Evolutionary conservation across 2,888 invertebrate genomes (phyloP).

Genomic region (Ectemnius continuus): DNA sequence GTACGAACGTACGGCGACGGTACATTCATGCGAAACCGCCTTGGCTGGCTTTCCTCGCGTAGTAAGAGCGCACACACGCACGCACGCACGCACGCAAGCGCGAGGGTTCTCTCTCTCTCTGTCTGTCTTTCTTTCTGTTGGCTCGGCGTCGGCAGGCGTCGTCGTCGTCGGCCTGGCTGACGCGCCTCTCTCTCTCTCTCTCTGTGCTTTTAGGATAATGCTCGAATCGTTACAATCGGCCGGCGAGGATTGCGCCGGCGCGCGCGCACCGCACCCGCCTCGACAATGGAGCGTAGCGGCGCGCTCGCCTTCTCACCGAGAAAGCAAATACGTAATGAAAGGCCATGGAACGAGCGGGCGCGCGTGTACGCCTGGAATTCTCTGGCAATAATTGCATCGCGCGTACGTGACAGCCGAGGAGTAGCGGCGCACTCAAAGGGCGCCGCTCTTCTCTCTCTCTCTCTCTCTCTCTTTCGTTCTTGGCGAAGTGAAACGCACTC

Average conservation of each 20-base stretch:
- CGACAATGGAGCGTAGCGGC: neutral
- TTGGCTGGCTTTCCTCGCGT: slow-evolving; percentile 54
- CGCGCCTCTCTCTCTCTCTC: no score
- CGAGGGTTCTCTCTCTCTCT: no score
- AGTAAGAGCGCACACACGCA: slow-evolving; percentile 52
- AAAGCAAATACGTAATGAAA: no score
- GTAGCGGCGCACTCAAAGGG: no score
- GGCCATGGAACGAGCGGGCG: no score
- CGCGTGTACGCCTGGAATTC: neutral
- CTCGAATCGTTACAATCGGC: slow-evolving; percentile 51
- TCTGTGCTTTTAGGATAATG: slow-evolving; percentile 42
- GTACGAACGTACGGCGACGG: slow-evolving; percentile 56
- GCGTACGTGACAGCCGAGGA: no score
- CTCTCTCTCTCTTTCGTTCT: no score
- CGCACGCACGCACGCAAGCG: neutral
- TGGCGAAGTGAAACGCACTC: no score
- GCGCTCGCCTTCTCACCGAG: neutral
- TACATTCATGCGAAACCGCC: slow-evolving; percentile 57
- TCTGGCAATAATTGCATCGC: neutral
- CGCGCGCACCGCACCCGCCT: neutral
- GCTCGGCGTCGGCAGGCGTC: slow-evolving; percentile 36
- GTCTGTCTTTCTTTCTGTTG: no score
- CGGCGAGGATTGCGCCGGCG: slow-evolving; percentile 33
- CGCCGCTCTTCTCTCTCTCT: no score
- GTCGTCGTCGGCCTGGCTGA: neutral